Conservation (phyloP, 2,888 invertebrate species). For the Volucella inflata region DNA sequence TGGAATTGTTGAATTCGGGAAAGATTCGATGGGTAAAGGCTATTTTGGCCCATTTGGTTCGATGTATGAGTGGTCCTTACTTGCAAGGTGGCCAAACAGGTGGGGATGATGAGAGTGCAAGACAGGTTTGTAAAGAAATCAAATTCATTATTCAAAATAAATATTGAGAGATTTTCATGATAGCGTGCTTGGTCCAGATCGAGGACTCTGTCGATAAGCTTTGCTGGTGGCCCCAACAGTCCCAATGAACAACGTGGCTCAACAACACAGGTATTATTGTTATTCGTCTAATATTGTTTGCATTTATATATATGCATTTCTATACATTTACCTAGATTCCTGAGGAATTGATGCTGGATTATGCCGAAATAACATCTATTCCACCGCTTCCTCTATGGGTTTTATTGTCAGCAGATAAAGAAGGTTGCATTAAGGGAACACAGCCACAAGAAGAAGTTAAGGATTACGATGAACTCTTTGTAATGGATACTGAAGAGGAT, state of each 20-base stretch:
- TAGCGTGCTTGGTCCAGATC: slow-evolving; percentile 94
- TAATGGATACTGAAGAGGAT: slow-evolving; percentile 91
- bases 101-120: slow-evolving; percentile 86
- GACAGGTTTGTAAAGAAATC: slow-evolving; percentile 83
- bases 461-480: slow-evolving; percentile 96
- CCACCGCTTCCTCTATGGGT: slow-evolving; percentile 99
- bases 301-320: background rate
- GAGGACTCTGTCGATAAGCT: slow-evolving; percentile 94
- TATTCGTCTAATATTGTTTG: background rate
- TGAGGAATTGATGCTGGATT: slow-evolving; percentile 95
- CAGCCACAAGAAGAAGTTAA: slow-evolving; percentile 79
- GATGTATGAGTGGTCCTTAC: slow-evolving; percentile 88
- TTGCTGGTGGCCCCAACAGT: slow-evolving; percentile 90
- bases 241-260: slow-evolving; percentile 91
- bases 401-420: slow-evolving; percentile 96
- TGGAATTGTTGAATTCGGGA: slow-evolving; percentile 98
- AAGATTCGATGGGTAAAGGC: slow-evolving; percentile 99
- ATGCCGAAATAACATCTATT: slow-evolving; percentile 98
- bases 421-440: slow-evolving; percentile 85
- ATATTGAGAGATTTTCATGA: slow-evolving; percentile 77
- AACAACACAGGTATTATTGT: slow-evolving; percentile 86
- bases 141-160: background rate
- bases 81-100: slow-evolving; percentile 83
- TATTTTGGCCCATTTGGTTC: slow-evolving; percentile 97
- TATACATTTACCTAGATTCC: slow-evolving; percentile 85